These are phyloP conservation scores for Sus scrofa DNA, from an alignment of 2,113 vertebrate genomes.

Conservation along the genomic window DNA sequence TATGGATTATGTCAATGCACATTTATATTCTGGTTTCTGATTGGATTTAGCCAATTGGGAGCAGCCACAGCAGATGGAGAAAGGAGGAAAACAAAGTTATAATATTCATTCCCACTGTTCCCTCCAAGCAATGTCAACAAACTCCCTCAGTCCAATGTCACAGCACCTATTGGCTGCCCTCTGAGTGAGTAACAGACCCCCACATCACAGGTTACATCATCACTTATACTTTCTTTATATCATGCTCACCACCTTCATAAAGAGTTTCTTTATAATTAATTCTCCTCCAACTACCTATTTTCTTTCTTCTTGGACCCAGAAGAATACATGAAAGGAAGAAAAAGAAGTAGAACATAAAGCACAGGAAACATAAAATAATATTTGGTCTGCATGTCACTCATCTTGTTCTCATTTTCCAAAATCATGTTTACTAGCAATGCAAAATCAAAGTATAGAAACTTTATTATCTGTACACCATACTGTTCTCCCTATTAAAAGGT, in stretches of 20 bases:
- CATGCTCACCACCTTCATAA: not conserved
- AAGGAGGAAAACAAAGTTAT: not conserved
- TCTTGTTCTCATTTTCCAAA: not conserved
- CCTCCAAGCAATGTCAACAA: not conserved
- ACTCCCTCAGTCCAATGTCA: not conserved
- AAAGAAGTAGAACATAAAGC: not conserved
- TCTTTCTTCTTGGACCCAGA: not conserved
- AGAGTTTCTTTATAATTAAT: not conserved
- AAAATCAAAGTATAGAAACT: not conserved
- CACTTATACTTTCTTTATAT: not conserved
- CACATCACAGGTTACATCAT: not conserved
- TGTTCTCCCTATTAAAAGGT: not conserved
- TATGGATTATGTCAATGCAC: fast-evolving
- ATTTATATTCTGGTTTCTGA: not conserved
- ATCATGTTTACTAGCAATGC: not conserved
- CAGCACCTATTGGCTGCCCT: not conserved
- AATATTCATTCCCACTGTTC: not conserved
- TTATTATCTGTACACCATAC: not conserved
- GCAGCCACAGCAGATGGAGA: not conserved
- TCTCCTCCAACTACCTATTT: not conserved
- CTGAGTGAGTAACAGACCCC: not conserved
- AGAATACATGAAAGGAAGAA: not conserved
- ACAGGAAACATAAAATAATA: not conserved
- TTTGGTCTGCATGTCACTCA: not conserved
- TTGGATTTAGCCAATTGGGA: not conserved